Conservation (phyloP, 2,797 vertebrate species). For the Anas acuta region DNA sequence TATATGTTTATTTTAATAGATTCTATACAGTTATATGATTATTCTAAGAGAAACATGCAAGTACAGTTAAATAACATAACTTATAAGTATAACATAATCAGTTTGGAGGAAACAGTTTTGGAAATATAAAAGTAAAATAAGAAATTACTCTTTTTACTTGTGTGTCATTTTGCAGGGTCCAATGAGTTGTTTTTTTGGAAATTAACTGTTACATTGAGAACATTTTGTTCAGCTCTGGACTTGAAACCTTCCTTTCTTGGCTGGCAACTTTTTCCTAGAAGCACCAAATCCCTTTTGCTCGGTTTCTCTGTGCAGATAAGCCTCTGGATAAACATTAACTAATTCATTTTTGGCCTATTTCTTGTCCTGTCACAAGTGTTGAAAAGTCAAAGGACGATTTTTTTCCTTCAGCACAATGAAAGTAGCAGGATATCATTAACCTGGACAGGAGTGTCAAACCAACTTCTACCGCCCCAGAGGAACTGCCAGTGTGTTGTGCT, state of each 20-base stretch:
- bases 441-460: not conserved
- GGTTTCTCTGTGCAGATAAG: constrained; percentile 5
- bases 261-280: constrained; percentile 44
- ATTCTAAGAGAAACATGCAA: not conserved
- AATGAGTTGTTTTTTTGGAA: not conserved
- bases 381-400: constrained; percentile 14
- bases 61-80: not conserved
- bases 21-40: not conserved
- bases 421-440: not conserved
- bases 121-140: not conserved
- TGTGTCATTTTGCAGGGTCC: not conserved
- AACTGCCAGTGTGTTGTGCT: not conserved
- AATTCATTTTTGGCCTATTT: not conserved
- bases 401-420: not conserved
- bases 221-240: not conserved
- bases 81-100: not conserved
- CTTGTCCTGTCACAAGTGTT: not conserved
- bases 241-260: constrained; percentile 4
- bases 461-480: not conserved
- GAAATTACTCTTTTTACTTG: not conserved
- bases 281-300: not conserved
- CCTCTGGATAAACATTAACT: constrained; percentile 33
- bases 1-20: not conserved
- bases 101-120: not conserved
- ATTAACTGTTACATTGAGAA: not conserved